Evolutionary conservation across 2,888 invertebrate genomes (phyloP).

Genomic region (Coremacera marginata): DNA sequence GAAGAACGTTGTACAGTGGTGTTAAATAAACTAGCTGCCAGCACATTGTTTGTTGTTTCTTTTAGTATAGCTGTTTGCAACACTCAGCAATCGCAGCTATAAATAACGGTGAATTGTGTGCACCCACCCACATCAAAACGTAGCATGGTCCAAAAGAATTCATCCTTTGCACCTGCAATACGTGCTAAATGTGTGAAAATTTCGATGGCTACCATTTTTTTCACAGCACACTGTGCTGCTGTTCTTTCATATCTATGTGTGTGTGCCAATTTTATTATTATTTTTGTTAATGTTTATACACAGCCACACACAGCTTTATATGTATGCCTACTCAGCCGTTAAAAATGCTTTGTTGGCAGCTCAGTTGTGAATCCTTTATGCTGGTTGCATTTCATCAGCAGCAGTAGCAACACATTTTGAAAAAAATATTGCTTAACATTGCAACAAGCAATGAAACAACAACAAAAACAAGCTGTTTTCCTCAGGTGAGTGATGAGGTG

Average conservation of each 20-base stretch:
- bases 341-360: constrained; percentile 17
- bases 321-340: not conserved
- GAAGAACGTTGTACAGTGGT: not conserved
- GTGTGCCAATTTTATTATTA: not conserved
- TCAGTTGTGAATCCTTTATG: not conserved
- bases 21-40: not conserved
- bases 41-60: not conserved
- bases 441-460: not conserved
- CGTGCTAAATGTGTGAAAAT: constrained; percentile 14
- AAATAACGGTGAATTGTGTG: not conserved
- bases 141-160: not conserved
- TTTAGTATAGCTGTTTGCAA: not conserved
- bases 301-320: not conserved
- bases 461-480: not conserved
- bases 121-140: not conserved
- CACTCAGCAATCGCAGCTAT: not conserved
- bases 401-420: not conserved
- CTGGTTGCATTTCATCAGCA: not conserved
- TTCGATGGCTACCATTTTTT: not conserved
- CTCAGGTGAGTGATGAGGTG: constrained; percentile 3
- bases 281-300: not conserved
- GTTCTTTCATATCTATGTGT: too few species aligned
- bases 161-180: not conserved
- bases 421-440: not conserved
- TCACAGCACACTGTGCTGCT: not conserved